A percentile compares a stretch with the other conserved stretches of the same genome.
These are phyloP conservation scores for Cephus nigrinus DNA, from an alignment of 2,888 invertebrate genomes.

Conservation along the genomic window DNA sequence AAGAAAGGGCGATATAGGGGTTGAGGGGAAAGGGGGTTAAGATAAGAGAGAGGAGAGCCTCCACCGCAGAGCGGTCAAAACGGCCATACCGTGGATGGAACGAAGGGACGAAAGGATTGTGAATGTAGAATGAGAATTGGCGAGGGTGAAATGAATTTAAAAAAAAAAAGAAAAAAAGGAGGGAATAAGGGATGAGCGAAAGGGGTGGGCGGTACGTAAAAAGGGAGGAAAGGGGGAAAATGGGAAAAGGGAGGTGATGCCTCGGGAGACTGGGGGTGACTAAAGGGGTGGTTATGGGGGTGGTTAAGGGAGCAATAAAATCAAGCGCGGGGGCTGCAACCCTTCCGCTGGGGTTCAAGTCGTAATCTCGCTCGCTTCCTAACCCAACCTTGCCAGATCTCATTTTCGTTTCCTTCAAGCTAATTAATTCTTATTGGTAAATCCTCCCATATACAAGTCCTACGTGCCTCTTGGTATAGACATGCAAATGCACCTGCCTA, in stretches of 20 bases:
- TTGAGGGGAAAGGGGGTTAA: not conserved
- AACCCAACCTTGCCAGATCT: constrained; percentile 44
- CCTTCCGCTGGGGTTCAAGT: constrained; percentile 52
- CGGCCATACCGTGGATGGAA: not conserved
- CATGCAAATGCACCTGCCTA: not conserved
- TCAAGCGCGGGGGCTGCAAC: constrained; percentile 57
- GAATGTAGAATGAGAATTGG: constrained; percentile 23
- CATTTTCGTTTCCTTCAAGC: constrained; percentile 53
- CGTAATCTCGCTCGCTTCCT: constrained; percentile 51
- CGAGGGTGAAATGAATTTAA: constrained; percentile 18
- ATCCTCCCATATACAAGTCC: constrained; percentile 18
- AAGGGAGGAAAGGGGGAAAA: constrained; percentile 6
- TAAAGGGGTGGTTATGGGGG: constrained; percentile 16
- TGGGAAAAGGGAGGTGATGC: constrained; percentile 8
- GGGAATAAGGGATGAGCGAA: constrained; percentile 21
- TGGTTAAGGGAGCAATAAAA: constrained; percentile 55
- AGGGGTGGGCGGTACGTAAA: not conserved
- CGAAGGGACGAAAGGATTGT: constrained; percentile 6
- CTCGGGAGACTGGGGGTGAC: constrained; percentile 21
- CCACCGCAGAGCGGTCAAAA: constrained; percentile 22
- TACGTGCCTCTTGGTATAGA: not conserved
- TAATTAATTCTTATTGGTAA: constrained; percentile 54
- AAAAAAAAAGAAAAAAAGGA: constrained; percentile 13
- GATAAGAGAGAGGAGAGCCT: not conserved
- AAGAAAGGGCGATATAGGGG: not conserved